A percentile compares a stretch with the other conserved stretches of the same genome.
phyloP scores from a whole-genome alignment of 2,113 vertebrate species.

The Thunnus maccoyii region DNA sequence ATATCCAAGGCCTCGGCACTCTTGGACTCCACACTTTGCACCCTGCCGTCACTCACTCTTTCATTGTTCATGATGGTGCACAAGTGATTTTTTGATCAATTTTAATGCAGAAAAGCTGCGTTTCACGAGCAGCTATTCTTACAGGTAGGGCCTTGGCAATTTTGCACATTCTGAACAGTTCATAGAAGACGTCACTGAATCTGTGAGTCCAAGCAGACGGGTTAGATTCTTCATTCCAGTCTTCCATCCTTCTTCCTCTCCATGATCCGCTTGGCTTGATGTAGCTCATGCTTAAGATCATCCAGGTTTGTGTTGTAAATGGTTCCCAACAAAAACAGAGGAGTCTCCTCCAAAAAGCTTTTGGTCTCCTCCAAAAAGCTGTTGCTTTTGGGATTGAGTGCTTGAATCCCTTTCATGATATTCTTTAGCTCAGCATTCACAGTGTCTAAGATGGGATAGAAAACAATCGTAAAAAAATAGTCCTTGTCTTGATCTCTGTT shows the following conservation, averaged over 20 bases:
- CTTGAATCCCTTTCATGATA: conserved; percentile 22
- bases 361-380: conserved; percentile 9
- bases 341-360: conserved; percentile 12
- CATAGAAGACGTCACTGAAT: conserved; percentile 20
- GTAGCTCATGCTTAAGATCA: conserved; percentile 27
- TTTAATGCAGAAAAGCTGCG: conserved; percentile 27
- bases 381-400: conserved; percentile 29
- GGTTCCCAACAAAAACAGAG: conserved; percentile 9
- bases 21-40: conserved; percentile 11
- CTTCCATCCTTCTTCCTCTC: conserved; percentile 7
- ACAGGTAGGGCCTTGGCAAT: conserved; percentile 25
- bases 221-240: conserved; percentile 5
- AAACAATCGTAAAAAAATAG: neutral
- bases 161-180: conserved; percentile 28
- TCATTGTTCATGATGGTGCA: conserved; percentile 14
- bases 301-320: conserved; percentile 17
- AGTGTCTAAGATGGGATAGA: conserved; percentile 21
- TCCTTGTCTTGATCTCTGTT: neutral
- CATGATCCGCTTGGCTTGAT: conserved; percentile 20
- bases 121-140: conserved; percentile 26
- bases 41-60: conserved; percentile 18
- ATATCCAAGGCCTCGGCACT: neutral
- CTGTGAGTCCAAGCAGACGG: conserved; percentile 2
- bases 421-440: conserved; percentile 13
- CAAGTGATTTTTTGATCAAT: conserved; percentile 1